A percentile compares a stretch with the other conserved stretches of the same genome.
Conservation (phyloP, 2,113 vertebrate genomes). For the Echinops telfairi region DNA sequence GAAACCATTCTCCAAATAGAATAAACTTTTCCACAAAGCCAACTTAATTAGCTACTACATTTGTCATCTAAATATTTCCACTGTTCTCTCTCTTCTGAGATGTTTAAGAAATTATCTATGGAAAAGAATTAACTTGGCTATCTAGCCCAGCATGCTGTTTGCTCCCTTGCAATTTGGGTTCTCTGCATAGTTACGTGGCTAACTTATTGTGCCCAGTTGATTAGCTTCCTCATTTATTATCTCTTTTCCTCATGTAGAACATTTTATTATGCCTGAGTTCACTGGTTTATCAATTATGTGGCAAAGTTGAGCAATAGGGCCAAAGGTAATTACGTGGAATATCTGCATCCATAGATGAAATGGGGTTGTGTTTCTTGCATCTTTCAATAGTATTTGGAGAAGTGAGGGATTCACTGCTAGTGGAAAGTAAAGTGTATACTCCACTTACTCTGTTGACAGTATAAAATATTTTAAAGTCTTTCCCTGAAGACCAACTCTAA, state of each 20-base stretch:
- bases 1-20: conserved; percentile 1
- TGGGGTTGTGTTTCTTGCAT: background rate
- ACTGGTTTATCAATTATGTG: background rate
- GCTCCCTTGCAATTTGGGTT: too few relatives aligned
- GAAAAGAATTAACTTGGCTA: background rate
- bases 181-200: too few relatives aligned
- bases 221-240: background rate
- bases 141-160: background rate
- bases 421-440: background rate
- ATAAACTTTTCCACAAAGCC: background rate
- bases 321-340: background rate
- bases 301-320: background rate
- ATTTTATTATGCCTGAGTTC: background rate
- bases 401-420: background rate
- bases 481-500: background rate
- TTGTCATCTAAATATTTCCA: background rate
- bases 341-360: background rate
- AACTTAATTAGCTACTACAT: background rate
- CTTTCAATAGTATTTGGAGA: background rate
- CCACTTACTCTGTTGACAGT: background rate
- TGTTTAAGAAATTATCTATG: background rate
- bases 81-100: background rate
- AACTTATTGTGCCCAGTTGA: too few relatives aligned
- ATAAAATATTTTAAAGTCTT: conserved; percentile 9
- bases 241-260: background rate